phyloP scores from a whole-genome alignment of 2,113 vertebrate species.

The Sceloporus tristichus region DNA sequence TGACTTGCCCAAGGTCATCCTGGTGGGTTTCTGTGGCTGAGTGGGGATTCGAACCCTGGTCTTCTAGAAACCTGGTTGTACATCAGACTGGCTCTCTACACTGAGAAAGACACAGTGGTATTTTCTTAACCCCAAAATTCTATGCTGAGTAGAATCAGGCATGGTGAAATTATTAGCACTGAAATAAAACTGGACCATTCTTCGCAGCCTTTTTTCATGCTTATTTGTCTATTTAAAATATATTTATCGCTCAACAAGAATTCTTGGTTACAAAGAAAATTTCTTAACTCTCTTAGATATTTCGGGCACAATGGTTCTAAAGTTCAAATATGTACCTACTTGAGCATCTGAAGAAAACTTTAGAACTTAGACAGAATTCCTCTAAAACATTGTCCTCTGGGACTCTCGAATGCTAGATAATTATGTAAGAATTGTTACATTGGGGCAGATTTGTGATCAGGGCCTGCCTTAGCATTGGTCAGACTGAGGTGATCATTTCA shows the following conservation, averaged over 20 bases:
- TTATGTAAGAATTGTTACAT: slow-evolving; percentile 36
- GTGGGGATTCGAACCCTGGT: no score
- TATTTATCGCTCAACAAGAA: slow-evolving; percentile 29
- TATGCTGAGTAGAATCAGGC: no score
- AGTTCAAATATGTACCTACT: slow-evolving; percentile 37
- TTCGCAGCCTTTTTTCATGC: slow-evolving; percentile 9
- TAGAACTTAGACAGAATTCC: slow-evolving; percentile 41
- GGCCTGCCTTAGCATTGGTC: not conserved
- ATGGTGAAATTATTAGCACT: not conserved
- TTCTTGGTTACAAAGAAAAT: slow-evolving; percentile 55
- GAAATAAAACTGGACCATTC: not conserved
- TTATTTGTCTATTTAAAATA: slow-evolving; percentile 32
- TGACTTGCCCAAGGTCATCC: no score
- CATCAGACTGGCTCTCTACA: no score
- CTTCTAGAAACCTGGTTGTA: no score
- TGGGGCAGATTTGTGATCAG: not conserved
- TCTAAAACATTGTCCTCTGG: slow-evolving; percentile 42
- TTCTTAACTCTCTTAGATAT: slow-evolving; percentile 22
- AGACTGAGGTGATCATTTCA: not conserved
- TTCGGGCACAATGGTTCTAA: slow-evolving; percentile 37
- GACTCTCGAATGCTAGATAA: not conserved
- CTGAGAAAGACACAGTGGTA: no score
- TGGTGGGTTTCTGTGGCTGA: no score
- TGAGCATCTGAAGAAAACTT: slow-evolving; percentile 53
- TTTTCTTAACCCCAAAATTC: no score